Evolutionary conservation across 2,888 invertebrate species (phyloP).

Genomic region (Thalpophila matura): DNA sequence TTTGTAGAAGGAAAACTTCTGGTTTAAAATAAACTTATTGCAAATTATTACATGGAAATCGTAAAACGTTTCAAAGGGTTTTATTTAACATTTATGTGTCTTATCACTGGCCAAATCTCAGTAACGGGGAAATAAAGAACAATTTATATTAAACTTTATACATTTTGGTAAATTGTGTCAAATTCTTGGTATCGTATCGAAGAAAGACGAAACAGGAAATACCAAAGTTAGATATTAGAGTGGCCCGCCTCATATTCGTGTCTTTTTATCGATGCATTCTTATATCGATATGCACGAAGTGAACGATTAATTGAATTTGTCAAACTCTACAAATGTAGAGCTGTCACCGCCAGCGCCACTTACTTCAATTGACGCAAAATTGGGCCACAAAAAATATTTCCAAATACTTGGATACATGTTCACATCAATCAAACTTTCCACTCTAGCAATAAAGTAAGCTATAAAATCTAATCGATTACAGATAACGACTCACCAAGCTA

Average conservation of each 20-base stretch:
- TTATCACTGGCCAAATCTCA: constrained; percentile 17
- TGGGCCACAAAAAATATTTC: constrained; percentile 34
- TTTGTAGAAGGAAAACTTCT: constrained; percentile 13
- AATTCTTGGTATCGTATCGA: constrained; percentile 15
- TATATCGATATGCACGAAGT: background rate
- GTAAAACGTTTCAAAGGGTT: background rate
- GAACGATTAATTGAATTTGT: background rate
- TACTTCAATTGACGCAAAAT: constrained; percentile 21
- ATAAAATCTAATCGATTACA: constrained; percentile 61
- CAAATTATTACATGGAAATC: constrained; percentile 23
- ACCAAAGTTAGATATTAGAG: background rate
- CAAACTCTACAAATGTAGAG: constrained; percentile 1
- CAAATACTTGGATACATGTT: constrained; percentile 37
- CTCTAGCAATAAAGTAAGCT: constrained; percentile 42
- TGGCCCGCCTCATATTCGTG: background rate
- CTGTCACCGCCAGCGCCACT: constrained; percentile 25
- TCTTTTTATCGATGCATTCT: constrained; percentile 1
- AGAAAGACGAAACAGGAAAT: background rate
- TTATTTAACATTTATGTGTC: background rate
- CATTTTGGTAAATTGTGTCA: background rate
- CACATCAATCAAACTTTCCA: constrained; percentile 57
- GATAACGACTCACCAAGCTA: constrained; percentile 47
- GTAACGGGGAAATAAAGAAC: background rate
- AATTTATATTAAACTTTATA: too few relatives aligned
- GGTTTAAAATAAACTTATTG: background rate